These are phyloP conservation scores for Patagioenas fasciata DNA, from an alignment of 2,113 vertebrate species.

Conservation along the genomic window DNA sequence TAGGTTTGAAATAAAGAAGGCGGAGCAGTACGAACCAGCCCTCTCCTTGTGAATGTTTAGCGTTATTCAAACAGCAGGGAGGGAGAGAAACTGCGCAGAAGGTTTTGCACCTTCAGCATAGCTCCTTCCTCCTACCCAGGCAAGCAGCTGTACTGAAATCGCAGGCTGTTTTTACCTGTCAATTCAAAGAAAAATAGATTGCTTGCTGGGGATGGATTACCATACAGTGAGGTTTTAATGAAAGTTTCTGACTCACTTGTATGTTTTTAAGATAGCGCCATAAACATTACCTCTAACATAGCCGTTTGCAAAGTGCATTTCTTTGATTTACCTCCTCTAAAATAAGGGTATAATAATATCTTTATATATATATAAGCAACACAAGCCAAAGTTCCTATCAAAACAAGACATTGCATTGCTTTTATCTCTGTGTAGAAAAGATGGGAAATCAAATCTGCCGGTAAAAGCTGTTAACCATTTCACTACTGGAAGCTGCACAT, in stretches of 20 bases:
- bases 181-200: neutral
- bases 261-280: neutral
- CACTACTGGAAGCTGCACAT: neutral
- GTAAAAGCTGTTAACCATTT: neutral
- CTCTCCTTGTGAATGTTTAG: neutral
- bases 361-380: neutral
- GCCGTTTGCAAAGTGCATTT: neutral
- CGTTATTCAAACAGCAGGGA: neutral
- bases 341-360: neutral
- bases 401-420: neutral
- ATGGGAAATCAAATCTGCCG: neutral
- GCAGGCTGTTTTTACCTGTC: neutral
- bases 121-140: neutral
- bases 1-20: neutral
- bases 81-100: neutral
- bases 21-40: neutral
- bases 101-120: neutral
- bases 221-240: neutral
- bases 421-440: neutral
- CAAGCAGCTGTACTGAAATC: neutral
- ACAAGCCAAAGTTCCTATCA: neutral
- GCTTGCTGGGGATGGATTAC: neutral
- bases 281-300: neutral
- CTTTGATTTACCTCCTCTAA: constrained; percentile 3
- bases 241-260: neutral